Conservation (phyloP, 2,797 vertebrate genomes). For the Malurus leucopterus region DNA sequence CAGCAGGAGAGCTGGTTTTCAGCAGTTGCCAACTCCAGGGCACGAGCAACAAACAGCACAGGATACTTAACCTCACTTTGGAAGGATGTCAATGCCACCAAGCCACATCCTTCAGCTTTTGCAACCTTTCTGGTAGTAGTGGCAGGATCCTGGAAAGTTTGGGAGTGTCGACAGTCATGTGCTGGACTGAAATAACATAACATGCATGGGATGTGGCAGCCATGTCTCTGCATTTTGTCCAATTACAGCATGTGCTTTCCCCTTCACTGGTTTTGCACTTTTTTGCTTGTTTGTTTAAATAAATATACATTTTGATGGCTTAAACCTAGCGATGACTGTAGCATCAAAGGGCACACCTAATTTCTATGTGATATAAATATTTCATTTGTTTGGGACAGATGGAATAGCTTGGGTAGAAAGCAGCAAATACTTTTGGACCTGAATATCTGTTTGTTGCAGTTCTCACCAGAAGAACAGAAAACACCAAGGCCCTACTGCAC, state of each 20-base stretch:
- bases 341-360: not conserved
- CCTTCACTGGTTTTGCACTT: not conserved
- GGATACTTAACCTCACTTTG: not conserved
- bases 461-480: not conserved
- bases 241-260: not conserved
- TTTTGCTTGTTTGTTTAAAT: not conserved
- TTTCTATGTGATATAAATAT: not conserved
- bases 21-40: not conserved
- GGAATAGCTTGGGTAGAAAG: not conserved
- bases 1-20: not conserved
- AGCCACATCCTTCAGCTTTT: constrained; percentile 8
- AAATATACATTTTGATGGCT: not conserved
- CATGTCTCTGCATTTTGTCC: not conserved
- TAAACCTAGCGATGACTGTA: not conserved
- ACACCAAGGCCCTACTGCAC: not conserved
- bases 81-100: not conserved
- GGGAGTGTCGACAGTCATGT: not conserved
- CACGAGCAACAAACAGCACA: not conserved
- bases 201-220: not conserved
- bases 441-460: not conserved
- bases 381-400: not conserved
- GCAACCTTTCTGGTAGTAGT: not conserved
- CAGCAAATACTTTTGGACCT: not conserved
- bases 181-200: not conserved
- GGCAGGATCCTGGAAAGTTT: not conserved